phyloP scores from a whole-genome alignment of 2,113 vertebrate genomes.

The Azemiops feae region DNA sequence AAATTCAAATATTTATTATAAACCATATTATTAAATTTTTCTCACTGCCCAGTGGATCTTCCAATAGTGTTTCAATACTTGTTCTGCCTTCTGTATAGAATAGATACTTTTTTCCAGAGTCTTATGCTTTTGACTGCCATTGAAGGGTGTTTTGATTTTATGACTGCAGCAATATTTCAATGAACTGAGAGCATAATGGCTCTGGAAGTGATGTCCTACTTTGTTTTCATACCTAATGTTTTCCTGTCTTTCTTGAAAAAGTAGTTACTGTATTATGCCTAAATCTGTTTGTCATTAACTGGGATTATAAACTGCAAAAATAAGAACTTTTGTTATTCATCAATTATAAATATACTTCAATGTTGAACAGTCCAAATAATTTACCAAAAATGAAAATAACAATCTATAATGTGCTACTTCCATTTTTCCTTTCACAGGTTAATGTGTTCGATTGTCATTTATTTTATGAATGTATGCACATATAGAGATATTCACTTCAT shows the following conservation, averaged over 20 bases:
- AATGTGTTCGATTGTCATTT: background rate
- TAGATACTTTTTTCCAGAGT: background rate
- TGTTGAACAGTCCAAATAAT: background rate
- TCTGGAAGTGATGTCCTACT: background rate
- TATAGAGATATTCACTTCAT: background rate
- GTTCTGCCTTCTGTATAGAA: background rate
- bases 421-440: background rate
- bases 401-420: background rate
- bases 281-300: conserved; percentile 7
- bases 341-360: background rate
- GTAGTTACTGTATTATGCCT: background rate
- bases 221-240: background rate
- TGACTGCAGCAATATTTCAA: background rate
- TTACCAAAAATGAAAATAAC: background rate
- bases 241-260: background rate
- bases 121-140: background rate
- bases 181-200: background rate
- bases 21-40: background rate
- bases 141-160: background rate
- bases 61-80: background rate
- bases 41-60: background rate
- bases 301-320: background rate
- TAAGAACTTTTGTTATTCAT: background rate
- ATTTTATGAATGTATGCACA: background rate
- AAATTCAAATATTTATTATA: background rate